Conservation (phyloP, 35 echinoderm and acorn worm genomes). For the Holothuria glaberrima region DNA sequence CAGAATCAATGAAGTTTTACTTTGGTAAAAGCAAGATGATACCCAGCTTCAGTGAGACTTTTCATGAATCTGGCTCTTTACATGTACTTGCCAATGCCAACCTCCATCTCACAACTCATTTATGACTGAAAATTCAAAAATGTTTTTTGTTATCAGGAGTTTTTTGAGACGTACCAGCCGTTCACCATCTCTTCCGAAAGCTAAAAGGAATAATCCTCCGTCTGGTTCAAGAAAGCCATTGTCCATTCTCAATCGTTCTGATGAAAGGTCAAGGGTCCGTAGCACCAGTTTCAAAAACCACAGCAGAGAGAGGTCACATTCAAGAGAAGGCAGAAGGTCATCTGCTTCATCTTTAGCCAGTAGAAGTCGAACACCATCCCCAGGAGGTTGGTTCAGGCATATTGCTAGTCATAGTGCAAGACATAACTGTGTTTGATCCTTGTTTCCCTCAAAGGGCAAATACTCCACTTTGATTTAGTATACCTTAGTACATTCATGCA, state of each 20-base stretch:
- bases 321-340: constrained; percentile 66
- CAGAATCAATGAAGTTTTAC: no score
- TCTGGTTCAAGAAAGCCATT: constrained; percentile 61
- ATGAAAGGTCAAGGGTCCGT: constrained; percentile 53
- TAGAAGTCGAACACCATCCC: constrained; percentile 76
- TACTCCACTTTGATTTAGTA: no score
- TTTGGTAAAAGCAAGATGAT: no score
- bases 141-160: constrained; percentile 11
- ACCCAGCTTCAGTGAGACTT: no score
- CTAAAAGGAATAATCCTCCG: constrained; percentile 36
- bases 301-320: constrained; percentile 73
- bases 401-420: no score
- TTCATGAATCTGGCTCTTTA: no score
- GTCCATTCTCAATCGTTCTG: constrained; percentile 67
- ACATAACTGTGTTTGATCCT: neutral
- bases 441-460: no score
- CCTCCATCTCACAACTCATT: no score
- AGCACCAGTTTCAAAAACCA: neutral
- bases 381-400: constrained; percentile 61
- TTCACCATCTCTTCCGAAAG: constrained; percentile 60
- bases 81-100: no score
- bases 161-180: constrained; percentile 69
- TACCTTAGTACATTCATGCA: no score
- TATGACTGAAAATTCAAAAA: no score
- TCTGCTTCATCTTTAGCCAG: constrained; percentile 68